These are phyloP conservation scores for Sepioteuthis lessoniana DNA, from an alignment of 2,888 invertebrate genomes.

Conservation along the genomic window DNA sequence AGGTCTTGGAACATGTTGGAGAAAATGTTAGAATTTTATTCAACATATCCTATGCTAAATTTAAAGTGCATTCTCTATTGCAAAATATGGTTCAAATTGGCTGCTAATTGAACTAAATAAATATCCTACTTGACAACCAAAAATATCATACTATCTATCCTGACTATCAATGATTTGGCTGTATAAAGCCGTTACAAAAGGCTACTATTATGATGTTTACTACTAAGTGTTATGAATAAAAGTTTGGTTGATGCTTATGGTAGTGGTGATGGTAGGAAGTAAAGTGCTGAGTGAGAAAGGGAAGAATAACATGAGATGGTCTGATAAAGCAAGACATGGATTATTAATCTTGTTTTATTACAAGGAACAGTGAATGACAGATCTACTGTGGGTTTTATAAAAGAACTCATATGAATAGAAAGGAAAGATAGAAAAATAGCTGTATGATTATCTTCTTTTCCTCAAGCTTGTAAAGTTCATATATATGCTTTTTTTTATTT, in stretches of 20 bases:
- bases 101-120: too few species aligned
- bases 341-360: neutral
- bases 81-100: too few species aligned
- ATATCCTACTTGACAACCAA: too few species aligned
- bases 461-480: neutral
- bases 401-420: neutral
- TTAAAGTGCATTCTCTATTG: too few species aligned
- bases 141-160: too few species aligned
- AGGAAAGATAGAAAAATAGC: neutral
- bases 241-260: neutral
- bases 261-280: neutral
- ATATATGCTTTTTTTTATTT: neutral
- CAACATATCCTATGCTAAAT: too few species aligned
- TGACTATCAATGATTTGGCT: neutral
- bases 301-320: neutral
- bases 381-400: neutral
- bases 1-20: too few species aligned
- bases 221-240: neutral
- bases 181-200: neutral
- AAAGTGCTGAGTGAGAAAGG: neutral
- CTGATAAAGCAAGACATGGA: neutral
- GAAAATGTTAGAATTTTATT: too few species aligned
- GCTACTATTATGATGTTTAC: neutral
- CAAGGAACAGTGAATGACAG: neutral
- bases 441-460: neutral